Evolutionary conservation across 2,888 invertebrate species (phyloP), one percentile per base, ranked within the genome.

Genomic region (Hydriomena furcata): DNA sequence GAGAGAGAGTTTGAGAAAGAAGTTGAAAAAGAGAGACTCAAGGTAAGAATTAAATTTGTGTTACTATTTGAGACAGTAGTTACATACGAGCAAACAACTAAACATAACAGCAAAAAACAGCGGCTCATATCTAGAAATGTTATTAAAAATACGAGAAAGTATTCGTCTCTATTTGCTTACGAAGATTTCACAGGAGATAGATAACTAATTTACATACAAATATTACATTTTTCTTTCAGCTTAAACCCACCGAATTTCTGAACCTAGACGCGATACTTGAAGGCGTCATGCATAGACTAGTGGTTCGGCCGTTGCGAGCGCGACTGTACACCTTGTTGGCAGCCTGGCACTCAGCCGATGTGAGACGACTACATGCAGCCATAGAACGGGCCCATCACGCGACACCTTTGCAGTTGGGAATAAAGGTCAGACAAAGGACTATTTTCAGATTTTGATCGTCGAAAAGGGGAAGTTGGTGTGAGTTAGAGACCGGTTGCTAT

Each of bases 261-360:
- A 99, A 99, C 89, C 91, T 99, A 77, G 99, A 99, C 77, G 96
- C 98, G 45, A 98, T 99, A 65, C 88, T 99, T 65, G 99, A 99
- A 85, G 95, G 96, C 52, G 97, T 98, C 55, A 95, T 99, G 92
- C 98, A 98, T 84, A 94, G 96, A 63, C 91, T 98, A 64, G 96
- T 99, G 17, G 95, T 99, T 24, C 91, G 94, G 43, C 98, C 98
- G 5, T 84, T 98, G 58, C 94, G 97, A 56, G 94, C 94, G 51
- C 95, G 96, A 70, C 93, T 98, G 55, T 96, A 97, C 75, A 92
- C 94, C 61, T 91, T 97, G 66, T 95, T 97, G 71, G 95, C 98
- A 54, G 95, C 97, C 42, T 96, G 97, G 91, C 99, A 98, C 76
- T 96, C 94, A 2, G 92, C 94, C 13, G 95, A 95, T 55, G 94